Evolutionary conservation across 2,797 vertebrate genomes (phyloP), one percentile per base, ranked within the genome.

Genomic region (Tragelaphus eurycerus): DNA sequence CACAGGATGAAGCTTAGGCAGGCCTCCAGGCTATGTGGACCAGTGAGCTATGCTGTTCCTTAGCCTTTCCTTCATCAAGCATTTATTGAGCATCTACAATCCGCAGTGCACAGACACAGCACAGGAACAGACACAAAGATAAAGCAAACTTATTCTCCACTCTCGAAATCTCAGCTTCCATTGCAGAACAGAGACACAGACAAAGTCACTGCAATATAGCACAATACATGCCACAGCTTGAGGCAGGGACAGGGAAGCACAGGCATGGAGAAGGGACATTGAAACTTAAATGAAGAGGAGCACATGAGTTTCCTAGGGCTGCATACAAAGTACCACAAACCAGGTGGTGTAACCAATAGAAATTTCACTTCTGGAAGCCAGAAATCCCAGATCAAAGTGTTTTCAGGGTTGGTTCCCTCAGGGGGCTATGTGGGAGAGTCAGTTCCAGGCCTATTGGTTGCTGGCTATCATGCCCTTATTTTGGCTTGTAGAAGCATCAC

Each of bases 161-260:
- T 43, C 15, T 90, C 31, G 46, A 85, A 48, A 38, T 46, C 14
- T 88, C 38, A 78, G 91, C 29, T 43, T 90, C 60, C 71, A 0
- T n/a, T 31, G 12, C 19, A 54, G 43, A 46, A 76, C n/a, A 95
- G 52, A 91, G 57, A 84, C 8, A 4, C 3, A 62, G 10, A 93
- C 43, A 50, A 48, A 78, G 55, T 50, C 23, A 29, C 25, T 60
- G 16, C 23, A 31, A 13, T 17, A 15, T 27, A 15, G 48, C 0
- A 0, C 15, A 25, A 54, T 2, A 52, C 11, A 5, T 0, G 2
- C 10, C 43, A 46, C 19, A n/a, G 9, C 38, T 71, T 17, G 52
- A 25, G 76, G 16, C 54, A 3, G 34, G 46, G 29, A 7, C 54
- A 78, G 67, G 6, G n/a, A 46, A 25, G 14, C 25, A 48, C 19